Percentiles rank a stretch among this genome's conserved stretches.
Conservation (phyloP, 2,888 invertebrate species). For the Hartigia nigra region DNA sequence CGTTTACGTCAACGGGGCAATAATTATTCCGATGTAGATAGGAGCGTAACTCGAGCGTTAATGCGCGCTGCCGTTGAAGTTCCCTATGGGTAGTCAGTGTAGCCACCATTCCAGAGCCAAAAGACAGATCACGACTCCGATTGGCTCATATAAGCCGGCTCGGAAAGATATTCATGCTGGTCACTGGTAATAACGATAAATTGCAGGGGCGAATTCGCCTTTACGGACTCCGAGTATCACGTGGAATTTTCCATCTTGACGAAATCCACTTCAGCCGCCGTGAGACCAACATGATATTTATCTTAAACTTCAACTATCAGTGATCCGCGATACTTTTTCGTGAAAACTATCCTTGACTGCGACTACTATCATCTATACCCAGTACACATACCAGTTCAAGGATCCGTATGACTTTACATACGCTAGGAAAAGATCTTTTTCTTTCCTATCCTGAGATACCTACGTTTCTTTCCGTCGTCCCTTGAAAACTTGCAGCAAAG, state of each 20-base stretch:
- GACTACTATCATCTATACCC: background rate
- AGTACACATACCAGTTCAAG: background rate
- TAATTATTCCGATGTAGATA: constrained; percentile 62
- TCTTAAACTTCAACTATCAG: background rate
- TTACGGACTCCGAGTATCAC: background rate
- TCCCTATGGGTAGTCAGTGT: constrained; percentile 12
- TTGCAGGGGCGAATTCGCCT: constrained; percentile 37
- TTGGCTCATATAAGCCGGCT: constrained; percentile 44
- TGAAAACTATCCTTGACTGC: background rate
- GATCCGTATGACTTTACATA: background rate
- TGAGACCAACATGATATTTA: background rate
- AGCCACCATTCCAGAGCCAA: constrained; percentile 31
- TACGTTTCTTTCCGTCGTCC: background rate
- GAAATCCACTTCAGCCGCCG: background rate
- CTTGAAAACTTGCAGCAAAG: background rate
- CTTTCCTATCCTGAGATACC: background rate
- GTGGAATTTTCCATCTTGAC: background rate
- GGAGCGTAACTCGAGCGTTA: constrained; percentile 58
- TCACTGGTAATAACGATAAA: constrained; percentile 59
- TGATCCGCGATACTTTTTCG: background rate
- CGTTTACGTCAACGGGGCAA: constrained; percentile 46
- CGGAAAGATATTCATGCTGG: constrained; percentile 54
- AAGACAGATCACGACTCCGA: constrained; percentile 46
- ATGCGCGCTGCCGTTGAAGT: constrained; percentile 41
- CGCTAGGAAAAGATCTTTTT: background rate